Percentiles rank a stretch among this genome's conserved stretches.
These are phyloP conservation scores for Pionites leucogaster DNA, from an alignment of 2,113 vertebrate species.

Conservation along the genomic window DNA sequence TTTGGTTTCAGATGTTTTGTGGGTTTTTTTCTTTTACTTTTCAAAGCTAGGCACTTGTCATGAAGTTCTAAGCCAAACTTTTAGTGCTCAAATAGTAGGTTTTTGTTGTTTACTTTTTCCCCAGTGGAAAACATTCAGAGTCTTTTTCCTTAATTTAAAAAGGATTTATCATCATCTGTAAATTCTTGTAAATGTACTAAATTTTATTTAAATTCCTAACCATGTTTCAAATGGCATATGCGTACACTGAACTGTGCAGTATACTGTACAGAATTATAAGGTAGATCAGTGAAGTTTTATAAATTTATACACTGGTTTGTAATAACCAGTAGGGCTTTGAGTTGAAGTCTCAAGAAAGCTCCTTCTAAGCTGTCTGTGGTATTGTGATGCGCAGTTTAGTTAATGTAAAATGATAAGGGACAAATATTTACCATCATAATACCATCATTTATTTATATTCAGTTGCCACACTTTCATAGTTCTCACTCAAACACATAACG, in stretches of 20 bases:
- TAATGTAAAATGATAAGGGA: not conserved
- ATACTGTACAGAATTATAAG: not conserved
- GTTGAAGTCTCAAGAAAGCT: not conserved
- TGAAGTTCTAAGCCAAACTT: not conserved
- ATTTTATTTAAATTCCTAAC: not conserved
- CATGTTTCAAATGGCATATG: accelerated
- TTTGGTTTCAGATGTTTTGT: accelerated
- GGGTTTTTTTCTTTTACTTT: not conserved
- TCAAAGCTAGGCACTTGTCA: not conserved
- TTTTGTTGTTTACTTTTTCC: not conserved
- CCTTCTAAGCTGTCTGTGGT: not conserved
- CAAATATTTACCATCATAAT: not conserved
- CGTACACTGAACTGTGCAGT: not conserved
- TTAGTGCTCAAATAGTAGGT: not conserved
- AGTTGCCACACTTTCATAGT: not conserved
- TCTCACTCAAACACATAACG: not conserved
- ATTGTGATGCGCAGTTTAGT: not conserved
- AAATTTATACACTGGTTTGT: not conserved
- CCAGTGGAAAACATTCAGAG: not conserved
- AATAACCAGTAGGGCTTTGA: not conserved
- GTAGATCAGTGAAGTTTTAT: not conserved
- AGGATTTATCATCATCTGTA: accelerated
- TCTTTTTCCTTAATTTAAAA: not conserved
- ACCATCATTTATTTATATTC: not conserved
- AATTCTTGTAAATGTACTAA: not conserved